Conservation (phyloP, 2,113 vertebrate species). For the Mobula birostris region DNA sequence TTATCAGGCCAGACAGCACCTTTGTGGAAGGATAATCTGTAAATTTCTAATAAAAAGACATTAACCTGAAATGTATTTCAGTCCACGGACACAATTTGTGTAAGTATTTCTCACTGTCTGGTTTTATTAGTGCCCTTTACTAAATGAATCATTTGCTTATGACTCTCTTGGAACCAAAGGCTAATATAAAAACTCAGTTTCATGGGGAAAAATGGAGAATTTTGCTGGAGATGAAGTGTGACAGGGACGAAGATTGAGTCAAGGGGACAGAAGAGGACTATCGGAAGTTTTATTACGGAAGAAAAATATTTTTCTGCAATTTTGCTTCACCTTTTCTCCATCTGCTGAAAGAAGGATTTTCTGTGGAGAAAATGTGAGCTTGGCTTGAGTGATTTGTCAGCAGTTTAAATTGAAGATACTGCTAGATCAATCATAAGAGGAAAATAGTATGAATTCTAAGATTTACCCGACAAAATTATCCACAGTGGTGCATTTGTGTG, state of each 20-base stretch:
- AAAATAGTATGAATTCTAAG: not conserved
- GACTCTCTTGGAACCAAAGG: not conserved
- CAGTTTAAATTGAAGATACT: too few relatives aligned
- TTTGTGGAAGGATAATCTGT: too few relatives aligned
- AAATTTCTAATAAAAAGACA: too few relatives aligned
- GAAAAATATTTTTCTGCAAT: not conserved
- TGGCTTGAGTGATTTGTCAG: not conserved
- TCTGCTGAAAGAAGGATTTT: not conserved
- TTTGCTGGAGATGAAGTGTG: not conserved
- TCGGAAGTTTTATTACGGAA: not conserved
- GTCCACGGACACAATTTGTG: too few relatives aligned
- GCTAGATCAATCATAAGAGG: not conserved
- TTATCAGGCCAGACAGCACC: too few relatives aligned
- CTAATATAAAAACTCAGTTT: not conserved
- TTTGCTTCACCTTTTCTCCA: not conserved
- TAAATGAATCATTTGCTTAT: not conserved
- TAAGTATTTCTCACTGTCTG: too few relatives aligned
- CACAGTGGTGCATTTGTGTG: not conserved
- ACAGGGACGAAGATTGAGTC: too few relatives aligned
- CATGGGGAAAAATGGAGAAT: not conserved
- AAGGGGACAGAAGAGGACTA: not conserved
- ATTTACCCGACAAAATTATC: not conserved
- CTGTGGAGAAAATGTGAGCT: not conserved
- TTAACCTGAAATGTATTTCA: too few relatives aligned
- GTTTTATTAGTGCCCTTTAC: not conserved